Conservation (phyloP, 1,140 invertebrate genomes). For the Penaeus indicus region DNA sequence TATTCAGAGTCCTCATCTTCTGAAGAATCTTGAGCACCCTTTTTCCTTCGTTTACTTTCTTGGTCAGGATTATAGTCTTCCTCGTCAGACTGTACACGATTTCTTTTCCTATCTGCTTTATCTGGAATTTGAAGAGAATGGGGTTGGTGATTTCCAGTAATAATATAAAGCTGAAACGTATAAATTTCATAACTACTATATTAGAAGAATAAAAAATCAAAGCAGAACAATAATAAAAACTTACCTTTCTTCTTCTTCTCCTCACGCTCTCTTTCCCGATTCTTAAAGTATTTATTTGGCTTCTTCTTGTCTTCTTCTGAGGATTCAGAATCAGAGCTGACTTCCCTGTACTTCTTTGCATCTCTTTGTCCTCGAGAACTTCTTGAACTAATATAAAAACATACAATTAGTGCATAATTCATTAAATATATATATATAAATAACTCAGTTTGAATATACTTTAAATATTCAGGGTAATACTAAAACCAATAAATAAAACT, state of each 20-base stretch:
- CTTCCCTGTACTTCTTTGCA: constrained; percentile 49
- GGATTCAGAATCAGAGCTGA: constrained; percentile 59
- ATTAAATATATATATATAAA: too few species aligned
- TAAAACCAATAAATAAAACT: too few species aligned
- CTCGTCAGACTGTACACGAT: constrained; percentile 58
- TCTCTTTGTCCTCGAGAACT: constrained; percentile 37
- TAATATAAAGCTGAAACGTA: background rate
- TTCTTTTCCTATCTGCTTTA: constrained; percentile 65
- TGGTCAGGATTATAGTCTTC: constrained; percentile 60
- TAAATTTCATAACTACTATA: background rate
- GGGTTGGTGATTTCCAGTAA: background rate
- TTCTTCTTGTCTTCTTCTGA: constrained; percentile 73
- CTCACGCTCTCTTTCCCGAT: constrained; percentile 70
- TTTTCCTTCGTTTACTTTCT: constrained; percentile 57
- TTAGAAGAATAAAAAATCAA: background rate
- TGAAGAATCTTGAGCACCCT: constrained; percentile 47
- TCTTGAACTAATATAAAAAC: constrained; percentile 35
- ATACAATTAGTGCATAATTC: background rate
- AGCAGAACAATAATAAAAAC: constrained; percentile 52
- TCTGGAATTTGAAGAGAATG: constrained; percentile 26
- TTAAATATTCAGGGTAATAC: too few species aligned
- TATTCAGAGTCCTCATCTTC: constrained; percentile 52
- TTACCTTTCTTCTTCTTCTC: constrained; percentile 68
- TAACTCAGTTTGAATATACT: too few species aligned
- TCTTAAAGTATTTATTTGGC: constrained; percentile 73